These are phyloP conservation scores for Sericinus montela DNA, from an alignment of 2,888 invertebrate genomes.

Conservation along the genomic window DNA sequence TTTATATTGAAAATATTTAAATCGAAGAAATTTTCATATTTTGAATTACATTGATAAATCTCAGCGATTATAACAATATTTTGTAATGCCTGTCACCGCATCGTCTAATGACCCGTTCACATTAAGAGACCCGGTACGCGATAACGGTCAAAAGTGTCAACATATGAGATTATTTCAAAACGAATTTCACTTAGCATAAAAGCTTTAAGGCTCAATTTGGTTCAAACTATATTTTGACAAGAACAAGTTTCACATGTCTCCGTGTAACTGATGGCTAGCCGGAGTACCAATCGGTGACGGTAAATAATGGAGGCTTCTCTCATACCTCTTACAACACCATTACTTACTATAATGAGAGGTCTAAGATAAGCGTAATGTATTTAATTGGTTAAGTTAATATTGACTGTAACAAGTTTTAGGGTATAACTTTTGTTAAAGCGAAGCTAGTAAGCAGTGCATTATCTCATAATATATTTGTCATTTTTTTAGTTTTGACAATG, in stretches of 20 bases:
- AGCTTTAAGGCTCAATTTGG: conserved; percentile 16
- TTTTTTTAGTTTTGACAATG: too few relatives aligned
- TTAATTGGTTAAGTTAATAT: conserved; percentile 57
- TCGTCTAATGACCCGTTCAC: conserved; percentile 16
- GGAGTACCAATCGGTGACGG: conserved; percentile 52
- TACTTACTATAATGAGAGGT: conserved; percentile 59
- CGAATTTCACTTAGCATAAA: conserved; percentile 5
- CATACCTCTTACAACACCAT: conserved; percentile 57
- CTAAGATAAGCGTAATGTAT: conserved; percentile 61
- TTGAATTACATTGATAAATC: conserved; percentile 12
- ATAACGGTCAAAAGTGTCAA: conserved; percentile 21
- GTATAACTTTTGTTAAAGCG: conserved; percentile 19
- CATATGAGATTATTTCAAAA: conserved; percentile 10
- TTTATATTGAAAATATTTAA: background rate
- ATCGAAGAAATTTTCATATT: background rate
- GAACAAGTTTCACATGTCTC: conserved; percentile 37
- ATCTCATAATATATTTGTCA: too few relatives aligned
- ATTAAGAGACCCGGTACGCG: conserved; percentile 13
- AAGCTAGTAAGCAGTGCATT: conserved; percentile 15
- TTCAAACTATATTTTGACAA: conserved; percentile 29
- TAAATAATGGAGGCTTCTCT: conserved; percentile 61
- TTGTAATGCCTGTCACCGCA: conserved; percentile 21
- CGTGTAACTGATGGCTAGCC: conserved; percentile 43
- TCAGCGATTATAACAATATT: conserved; percentile 10
- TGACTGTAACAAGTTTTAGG: conserved; percentile 32